A percentile compares a stretch with the other conserved stretches of the same genome.
Conservation (phyloP, 2,888 invertebrate genomes). For the Cheilosia impressa region DNA sequence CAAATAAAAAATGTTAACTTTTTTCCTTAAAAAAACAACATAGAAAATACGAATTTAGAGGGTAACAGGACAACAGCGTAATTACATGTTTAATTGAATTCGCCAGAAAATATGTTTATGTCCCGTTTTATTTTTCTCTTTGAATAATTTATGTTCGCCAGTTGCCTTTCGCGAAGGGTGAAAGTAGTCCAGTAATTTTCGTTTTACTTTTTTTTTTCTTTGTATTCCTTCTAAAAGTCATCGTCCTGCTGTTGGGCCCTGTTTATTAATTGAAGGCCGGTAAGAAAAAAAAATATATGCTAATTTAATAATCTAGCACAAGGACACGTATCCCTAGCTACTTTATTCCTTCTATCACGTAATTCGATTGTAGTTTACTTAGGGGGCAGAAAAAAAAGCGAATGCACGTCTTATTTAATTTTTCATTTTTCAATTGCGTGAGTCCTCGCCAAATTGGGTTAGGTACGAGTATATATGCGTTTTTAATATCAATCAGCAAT, state of each 20-base stretch:
- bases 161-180: slow-evolving; percentile 56
- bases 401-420: slow-evolving; percentile 5
- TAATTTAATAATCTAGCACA: slow-evolving; percentile 70
- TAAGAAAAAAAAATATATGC: slow-evolving; percentile 51
- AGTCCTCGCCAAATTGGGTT: slow-evolving; percentile 2
- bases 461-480: slow-evolving; percentile 57
- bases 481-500: slow-evolving; percentile 70
- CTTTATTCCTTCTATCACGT: slow-evolving; percentile 57
- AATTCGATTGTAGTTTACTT: slow-evolving; percentile 64
- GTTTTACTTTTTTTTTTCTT: slow-evolving; percentile 26
- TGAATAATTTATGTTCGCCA: slow-evolving; percentile 64
- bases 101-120: slow-evolving; percentile 78
- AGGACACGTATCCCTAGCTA: slow-evolving; percentile 64
- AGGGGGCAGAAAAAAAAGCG: slow-evolving; percentile 8
- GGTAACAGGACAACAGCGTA: slow-evolving; percentile 78
- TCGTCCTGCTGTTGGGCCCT: slow-evolving; percentile 41
- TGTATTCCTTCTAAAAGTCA: slow-evolving; percentile 21
- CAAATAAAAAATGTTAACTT: slow-evolving; percentile 73
- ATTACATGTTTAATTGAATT: slow-evolving; percentile 83
- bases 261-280: slow-evolving; percentile 61
- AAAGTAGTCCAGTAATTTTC: slow-evolving; percentile 58
- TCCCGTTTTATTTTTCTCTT: slow-evolving; percentile 65
- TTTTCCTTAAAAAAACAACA: slow-evolving; percentile 27
- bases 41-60: slow-evolving; percentile 31
- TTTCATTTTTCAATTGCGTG: slow-evolving; percentile 57